Base-by-base conservation (phyloP, 2,113 vertebrate genomes). In the Colaptes auratus region DNA sequence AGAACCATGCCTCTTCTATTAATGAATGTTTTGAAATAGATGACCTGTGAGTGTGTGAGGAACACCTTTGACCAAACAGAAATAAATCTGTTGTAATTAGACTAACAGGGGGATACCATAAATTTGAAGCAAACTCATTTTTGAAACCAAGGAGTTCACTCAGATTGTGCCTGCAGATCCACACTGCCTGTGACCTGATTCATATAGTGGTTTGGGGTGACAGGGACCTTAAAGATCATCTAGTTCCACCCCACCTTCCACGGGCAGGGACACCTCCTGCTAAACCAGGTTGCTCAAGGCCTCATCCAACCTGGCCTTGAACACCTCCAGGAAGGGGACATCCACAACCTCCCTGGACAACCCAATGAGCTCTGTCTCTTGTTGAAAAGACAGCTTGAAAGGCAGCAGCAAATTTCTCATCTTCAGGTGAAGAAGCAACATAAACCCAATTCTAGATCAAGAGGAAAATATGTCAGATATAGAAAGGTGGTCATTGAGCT, bases 21-120 rank as follows among this genome's bases (percentile, higher is more conserved):
- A 74, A 79, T 77, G 86, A 67, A 66, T 50, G 15, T 82, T 95
- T 95, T 64, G 21, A 85, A 76, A 80, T 18, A 8, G 30, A 58
- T 93, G 72, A 95, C 82, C 63, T 86, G 27, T 74, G 67, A 86
- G 80, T 58, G 39, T 90, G 35, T 86, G 78, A 90, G 70, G 50
- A 95, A 63, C 28, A 85, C 8, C 50, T 96, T 94, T 96, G 87
- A 94, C 71, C 36, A 9, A 56, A 53, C 46, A 91, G 66, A 65
- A 92, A 90, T 95, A 90, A 95, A 95, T 5, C 66, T 94, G 35
- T 35, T 70, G 59, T 88, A 85, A 90, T 92, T 89, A 96, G 81
- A 88, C 8, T 64, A 86, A 21, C 10, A 39, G 44, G 25, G 66
- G 44, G 71, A 89, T 96, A 86, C 7, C 64, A 78, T 35, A 71